A percentile compares a stretch with the other conserved stretches of the same genome.
Conservation (phyloP, 2,888 invertebrate species). For the Sesia apiformis region DNA sequence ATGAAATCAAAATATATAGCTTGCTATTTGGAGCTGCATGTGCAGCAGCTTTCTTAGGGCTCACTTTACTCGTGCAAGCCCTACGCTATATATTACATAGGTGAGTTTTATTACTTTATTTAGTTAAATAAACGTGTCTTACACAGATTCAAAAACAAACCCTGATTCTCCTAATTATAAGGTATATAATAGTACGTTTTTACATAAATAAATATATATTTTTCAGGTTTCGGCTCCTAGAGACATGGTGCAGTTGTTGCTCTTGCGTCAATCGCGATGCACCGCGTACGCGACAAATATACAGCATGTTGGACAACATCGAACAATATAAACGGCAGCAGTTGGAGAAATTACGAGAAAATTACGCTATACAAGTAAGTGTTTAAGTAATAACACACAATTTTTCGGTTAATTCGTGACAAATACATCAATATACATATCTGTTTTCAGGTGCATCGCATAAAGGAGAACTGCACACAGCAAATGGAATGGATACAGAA, state of each 20-base stretch:
- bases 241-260: conserved; percentile 87
- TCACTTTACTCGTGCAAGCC: conserved; percentile 87
- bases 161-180: too few species aligned
- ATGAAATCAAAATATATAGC: conserved; percentile 88
- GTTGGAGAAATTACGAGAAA: conserved; percentile 90
- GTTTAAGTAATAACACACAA: background rate
- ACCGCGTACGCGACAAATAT: conserved; percentile 87
- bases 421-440: background rate
- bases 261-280: conserved; percentile 80
- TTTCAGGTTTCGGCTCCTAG: conserved; percentile 80
- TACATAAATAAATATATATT: background rate
- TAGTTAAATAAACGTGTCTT: conserved; percentile 1
- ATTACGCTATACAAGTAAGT: conserved; percentile 90
- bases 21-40: conserved; percentile 86
- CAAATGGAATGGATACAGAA: conserved; percentile 96
- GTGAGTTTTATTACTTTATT: conserved; percentile 61
- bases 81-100: conserved; percentile 80
- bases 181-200: too few species aligned
- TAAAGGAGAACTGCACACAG: conserved; percentile 94
- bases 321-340: conserved; percentile 93
- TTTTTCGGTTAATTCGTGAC: background rate
- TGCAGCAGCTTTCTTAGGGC: conserved; percentile 84
- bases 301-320: conserved; percentile 91
- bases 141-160: too few species aligned
- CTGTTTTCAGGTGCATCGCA: conserved; percentile 82